Conservation (phyloP, 1,140 invertebrate species). For the Temnothorax curvispinosus region DNA sequence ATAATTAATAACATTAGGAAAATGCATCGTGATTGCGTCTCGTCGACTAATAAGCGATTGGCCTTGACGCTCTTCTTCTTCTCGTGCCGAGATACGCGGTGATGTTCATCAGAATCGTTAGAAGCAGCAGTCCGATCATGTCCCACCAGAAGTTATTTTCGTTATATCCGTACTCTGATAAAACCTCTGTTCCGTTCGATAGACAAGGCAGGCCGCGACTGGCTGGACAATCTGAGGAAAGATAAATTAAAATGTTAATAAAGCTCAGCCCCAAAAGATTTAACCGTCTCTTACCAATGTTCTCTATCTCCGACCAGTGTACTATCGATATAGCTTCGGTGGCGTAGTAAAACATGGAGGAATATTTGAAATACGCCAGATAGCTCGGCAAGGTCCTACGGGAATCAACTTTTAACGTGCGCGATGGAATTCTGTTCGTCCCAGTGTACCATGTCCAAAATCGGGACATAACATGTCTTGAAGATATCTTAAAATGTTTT, state of each 20-base stretch:
- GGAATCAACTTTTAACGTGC: neutral
- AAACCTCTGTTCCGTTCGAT: slow-evolving; percentile 65
- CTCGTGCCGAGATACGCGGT: slow-evolving; percentile 66
- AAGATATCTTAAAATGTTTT: too few relatives aligned
- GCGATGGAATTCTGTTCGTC: neutral
- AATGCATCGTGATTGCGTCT: neutral
- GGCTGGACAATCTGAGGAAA: slow-evolving; percentile 60
- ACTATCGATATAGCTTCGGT: slow-evolving; percentile 86
- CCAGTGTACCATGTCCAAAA: too few relatives aligned
- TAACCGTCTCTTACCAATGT: slow-evolving; percentile 66
- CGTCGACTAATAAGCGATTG: neutral
- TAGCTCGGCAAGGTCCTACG: slow-evolving; percentile 84
- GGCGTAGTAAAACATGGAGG: slow-evolving; percentile 87
- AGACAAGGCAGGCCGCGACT: slow-evolving; percentile 67
- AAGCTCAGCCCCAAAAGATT: neutral
- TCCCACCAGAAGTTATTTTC: slow-evolving; percentile 57
- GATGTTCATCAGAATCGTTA: slow-evolving; percentile 67
- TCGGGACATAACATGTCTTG: too few relatives aligned
- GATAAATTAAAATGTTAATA: neutral
- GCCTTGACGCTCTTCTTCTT: slow-evolving; percentile 15
- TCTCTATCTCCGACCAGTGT: slow-evolving; percentile 83
- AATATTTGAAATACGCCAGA: slow-evolving; percentile 85
- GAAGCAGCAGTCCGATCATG: slow-evolving; percentile 46
- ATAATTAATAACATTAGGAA: neutral
- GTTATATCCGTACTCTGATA: slow-evolving; percentile 68